phyloP scores from a whole-genome alignment of 1,140 invertebrate species.

The Drosophila triauraria region DNA sequence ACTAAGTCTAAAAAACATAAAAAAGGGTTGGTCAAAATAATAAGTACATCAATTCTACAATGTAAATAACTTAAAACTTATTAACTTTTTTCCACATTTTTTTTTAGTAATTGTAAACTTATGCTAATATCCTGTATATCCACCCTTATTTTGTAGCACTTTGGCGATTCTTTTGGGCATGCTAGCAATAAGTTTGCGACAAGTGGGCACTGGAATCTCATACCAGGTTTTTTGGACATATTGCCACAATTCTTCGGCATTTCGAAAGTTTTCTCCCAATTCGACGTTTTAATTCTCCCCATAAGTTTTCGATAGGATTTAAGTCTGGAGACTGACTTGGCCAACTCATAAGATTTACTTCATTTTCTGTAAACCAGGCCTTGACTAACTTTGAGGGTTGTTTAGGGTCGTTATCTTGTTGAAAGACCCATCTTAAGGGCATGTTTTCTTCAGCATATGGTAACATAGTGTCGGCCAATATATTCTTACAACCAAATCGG shows the following conservation, averaged over 20 bases:
- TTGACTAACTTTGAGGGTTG: conserved; percentile 5
- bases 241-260: neutral
- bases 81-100: neutral
- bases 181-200: conserved; percentile 9
- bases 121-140: conserved; percentile 1
- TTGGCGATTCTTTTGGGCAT: conserved; percentile 10
- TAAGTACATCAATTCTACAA: conserved; percentile 1
- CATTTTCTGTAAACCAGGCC: conserved; percentile 7
- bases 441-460: conserved; percentile 21
- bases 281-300: conserved; percentile 2
- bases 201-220: neutral
- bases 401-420: conserved; percentile 18
- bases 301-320: conserved; percentile 1
- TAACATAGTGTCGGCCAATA: neutral
- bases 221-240: conserved; percentile 4
- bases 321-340: conserved; percentile 3
- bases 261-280: conserved; percentile 1
- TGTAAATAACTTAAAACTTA: neutral
- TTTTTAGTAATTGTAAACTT: neutral
- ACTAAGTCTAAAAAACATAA: conserved; percentile 8
- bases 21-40: neutral
- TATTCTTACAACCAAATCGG: too few species aligned
- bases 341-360: conserved; percentile 6
- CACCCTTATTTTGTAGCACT: conserved; percentile 4
- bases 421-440: conserved; percentile 12